Evolutionary conservation across 2,797 vertebrate genomes (phyloP).

Genomic region (Cirrhinus mrigala): DNA sequence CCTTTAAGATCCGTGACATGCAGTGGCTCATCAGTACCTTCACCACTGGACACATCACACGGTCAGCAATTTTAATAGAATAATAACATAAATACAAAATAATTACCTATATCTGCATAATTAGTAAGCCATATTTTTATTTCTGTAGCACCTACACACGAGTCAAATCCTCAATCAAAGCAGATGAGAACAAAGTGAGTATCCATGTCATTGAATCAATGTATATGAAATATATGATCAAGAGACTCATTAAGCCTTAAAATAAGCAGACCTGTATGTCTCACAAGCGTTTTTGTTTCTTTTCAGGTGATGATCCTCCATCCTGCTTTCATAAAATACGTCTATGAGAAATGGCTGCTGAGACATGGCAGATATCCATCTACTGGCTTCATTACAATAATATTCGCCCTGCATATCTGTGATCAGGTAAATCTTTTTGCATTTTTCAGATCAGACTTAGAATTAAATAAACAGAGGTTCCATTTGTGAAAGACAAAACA

Average conservation of each 20-base stretch:
- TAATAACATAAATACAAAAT: background rate
- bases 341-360: constrained; percentile 40
- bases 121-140: background rate
- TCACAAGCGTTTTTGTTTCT: background rate
- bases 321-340: constrained; percentile 52
- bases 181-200: constrained; percentile 89
- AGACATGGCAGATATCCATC: constrained; percentile 49
- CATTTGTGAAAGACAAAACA: background rate
- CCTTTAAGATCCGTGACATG: constrained; percentile 92
- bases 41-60: constrained; percentile 73
- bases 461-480: too few species aligned
- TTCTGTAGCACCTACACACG: constrained; percentile 77
- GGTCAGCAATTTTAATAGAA: constrained; percentile 12
- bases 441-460: background rate
- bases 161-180: constrained; percentile 85
- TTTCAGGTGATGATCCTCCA: constrained; percentile 55
- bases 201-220: background rate
- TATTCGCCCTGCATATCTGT: constrained; percentile 53
- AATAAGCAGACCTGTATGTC: background rate
- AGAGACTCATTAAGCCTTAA: background rate
- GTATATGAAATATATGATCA: background rate
- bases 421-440: constrained; percentile 42
- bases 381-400: constrained; percentile 50
- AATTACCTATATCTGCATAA: background rate
- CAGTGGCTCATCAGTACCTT: constrained; percentile 91